These are phyloP conservation scores for Lasioglossum pauxillum DNA, from an alignment of 2,888 invertebrate genomes.

Conservation along the genomic window DNA sequence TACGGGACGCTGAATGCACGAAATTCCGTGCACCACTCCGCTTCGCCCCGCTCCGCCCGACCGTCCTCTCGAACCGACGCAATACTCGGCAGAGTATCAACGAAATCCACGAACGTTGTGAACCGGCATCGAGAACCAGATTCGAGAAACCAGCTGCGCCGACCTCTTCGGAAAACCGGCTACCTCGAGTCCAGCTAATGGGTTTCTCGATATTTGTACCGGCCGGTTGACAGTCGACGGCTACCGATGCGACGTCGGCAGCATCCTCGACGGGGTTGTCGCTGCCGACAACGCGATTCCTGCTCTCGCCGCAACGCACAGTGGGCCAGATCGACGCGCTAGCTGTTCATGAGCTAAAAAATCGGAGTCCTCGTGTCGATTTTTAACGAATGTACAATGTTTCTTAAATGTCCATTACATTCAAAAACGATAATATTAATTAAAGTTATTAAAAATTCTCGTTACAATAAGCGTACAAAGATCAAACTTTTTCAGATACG, in stretches of 20 bases:
- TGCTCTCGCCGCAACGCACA: background rate
- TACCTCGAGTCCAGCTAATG: background rate
- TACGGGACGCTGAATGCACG: conserved; percentile 36
- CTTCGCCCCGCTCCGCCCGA: background rate
- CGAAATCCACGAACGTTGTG: background rate
- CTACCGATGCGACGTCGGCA: background rate
- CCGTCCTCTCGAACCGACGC: conserved; percentile 19
- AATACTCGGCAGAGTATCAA: background rate
- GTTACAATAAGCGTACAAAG: no score
- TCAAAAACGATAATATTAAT: no score
- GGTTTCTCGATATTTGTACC: background rate
- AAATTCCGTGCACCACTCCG: conserved; percentile 13
- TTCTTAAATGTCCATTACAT: no score
- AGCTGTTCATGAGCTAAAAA: no score
- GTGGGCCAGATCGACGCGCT: no score
- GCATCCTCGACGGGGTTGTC: no score
- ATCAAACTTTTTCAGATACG: no score
- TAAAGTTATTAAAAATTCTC: no score
- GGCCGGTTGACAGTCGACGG: background rate
- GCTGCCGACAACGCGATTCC: background rate
- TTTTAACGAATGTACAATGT: no score
- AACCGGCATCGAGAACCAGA: background rate
- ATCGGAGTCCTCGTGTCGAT: no score
- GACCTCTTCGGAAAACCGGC: background rate
- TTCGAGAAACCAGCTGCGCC: background rate